Evolutionary conservation across 2,888 invertebrate species (phyloP).

Genomic region (Brenthis hecate): DNA sequence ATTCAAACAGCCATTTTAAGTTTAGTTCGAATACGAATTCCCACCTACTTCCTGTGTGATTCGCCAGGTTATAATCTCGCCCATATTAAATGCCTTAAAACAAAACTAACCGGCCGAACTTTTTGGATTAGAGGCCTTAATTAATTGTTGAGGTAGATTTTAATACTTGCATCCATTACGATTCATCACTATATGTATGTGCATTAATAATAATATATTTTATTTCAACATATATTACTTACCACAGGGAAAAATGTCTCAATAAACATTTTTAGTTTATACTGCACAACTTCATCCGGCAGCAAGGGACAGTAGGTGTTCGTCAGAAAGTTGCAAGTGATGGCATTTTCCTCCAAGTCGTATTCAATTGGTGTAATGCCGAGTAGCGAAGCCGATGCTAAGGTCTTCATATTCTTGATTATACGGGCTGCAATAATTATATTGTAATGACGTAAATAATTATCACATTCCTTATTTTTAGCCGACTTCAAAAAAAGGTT

Average conservation of each 20-base stretch:
- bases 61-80: too few relatives aligned
- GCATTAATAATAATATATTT: neutral
- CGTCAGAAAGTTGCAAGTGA: slow-evolving; percentile 54
- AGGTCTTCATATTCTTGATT: slow-evolving; percentile 41
- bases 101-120: too few relatives aligned
- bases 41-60: too few relatives aligned
- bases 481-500: neutral
- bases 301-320: slow-evolving; percentile 54
- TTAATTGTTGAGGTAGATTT: too few relatives aligned
- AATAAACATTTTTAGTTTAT: slow-evolving; percentile 51
- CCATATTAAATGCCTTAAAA: too few relatives aligned
- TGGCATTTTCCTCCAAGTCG: slow-evolving; percentile 38
- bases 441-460: too few relatives aligned
- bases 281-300: slow-evolving; percentile 46
- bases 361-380: slow-evolving; percentile 37
- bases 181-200: too few relatives aligned
- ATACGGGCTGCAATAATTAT: slow-evolving; percentile 39
- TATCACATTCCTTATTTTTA: too few relatives aligned
- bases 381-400: slow-evolving; percentile 41
- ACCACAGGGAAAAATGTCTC: slow-evolving; percentile 49
- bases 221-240: slow-evolving; percentile 35
- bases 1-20: too few relatives aligned
- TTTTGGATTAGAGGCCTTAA: too few relatives aligned
- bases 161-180: too few relatives aligned
- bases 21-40: too few relatives aligned